Base-by-base conservation (phyloP, 1,140 invertebrate genomes). In the Aculops lycopersici region DNA sequence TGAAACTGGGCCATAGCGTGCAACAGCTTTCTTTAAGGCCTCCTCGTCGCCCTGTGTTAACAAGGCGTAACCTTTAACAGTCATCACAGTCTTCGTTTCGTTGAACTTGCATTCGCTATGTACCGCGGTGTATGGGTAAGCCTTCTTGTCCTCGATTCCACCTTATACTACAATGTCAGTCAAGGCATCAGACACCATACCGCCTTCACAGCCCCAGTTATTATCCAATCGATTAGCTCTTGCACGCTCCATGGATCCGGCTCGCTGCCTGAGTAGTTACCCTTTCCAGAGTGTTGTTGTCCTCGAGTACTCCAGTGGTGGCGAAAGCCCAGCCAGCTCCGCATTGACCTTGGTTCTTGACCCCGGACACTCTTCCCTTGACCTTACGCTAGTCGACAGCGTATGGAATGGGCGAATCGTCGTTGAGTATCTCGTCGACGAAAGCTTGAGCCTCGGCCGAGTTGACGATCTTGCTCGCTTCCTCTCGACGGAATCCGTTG, bases 271-370 rank as follows among this genome's bases (percentile, higher is more conserved):
- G 8, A 8, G 8, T 31, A 8, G 8, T 8, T 31, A 31, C 24
- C n/a, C 24, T 8, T 8, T 31, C 8, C 24, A 31, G 24, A 8
- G n/a, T 31, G 24, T 8, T 8, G n/a, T n/a, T n/a, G n/a, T n/a
- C n/a, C n/a, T n/a, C n/a, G n/a, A n/a, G n/a, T n/a, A 31, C n/a
- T 8, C 24, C n/a, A 8, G n/a, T n/a, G n/a, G n/a, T n/a, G n/a
- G n/a, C 66, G 68, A n/a, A 76, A 71, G 35, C 62, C 49, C 37
- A 83, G 64, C 56, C 70, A 84, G 38, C 63, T 16, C 21, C 20
- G 31, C 19, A 45, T 38, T 40, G n/a, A 16, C 41, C 76, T 64
- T 92, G 83, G 64, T 92, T 71, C 59, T 92, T 90, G 35, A 92
- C 65, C 1, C 62, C 64, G 18, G 83, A 92, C 18, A 94, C 80